phyloP scores from a whole-genome alignment of 2,113 vertebrate genomes.

The Caranx melampygus region DNA sequence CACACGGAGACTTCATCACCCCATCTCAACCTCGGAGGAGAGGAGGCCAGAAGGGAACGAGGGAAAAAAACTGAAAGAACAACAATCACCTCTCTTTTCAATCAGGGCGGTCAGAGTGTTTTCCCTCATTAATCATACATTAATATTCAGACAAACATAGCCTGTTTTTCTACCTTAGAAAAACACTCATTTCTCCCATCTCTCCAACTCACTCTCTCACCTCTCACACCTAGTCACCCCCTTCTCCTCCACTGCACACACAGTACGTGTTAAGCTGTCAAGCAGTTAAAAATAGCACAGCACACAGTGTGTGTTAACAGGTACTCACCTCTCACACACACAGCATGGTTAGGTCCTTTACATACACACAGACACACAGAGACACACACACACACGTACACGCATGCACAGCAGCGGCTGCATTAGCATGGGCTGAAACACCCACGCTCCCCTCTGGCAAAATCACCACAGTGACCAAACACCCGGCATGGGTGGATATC shows the following conservation, averaged over 20 bases:
- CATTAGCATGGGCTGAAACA: slow-evolving; percentile 56
- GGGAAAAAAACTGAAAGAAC: slow-evolving; percentile 52
- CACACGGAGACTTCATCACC: slow-evolving; percentile 11
- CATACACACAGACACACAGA: slow-evolving; percentile 10
- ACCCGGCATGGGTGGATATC: slow-evolving; percentile 61
- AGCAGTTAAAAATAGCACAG: slow-evolving; percentile 73
- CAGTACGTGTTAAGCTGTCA: slow-evolving; percentile 69
- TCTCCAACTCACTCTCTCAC: slow-evolving; percentile 27
- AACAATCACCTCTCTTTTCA: slow-evolving; percentile 76
- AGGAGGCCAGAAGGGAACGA: slow-evolving; percentile 21
- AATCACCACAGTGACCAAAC: slow-evolving; percentile 57
- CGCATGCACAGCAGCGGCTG: slow-evolving; percentile 26
- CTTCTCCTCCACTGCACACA: slow-evolving; percentile 34
- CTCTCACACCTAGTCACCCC: slow-evolving; percentile 38
- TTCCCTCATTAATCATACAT: slow-evolving; percentile 83
- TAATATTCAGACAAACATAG: slow-evolving; percentile 81
- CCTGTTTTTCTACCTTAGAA: slow-evolving; percentile 77
- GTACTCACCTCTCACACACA: slow-evolving; percentile 77
- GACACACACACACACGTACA: slow-evolving; percentile 26
- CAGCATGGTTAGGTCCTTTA: slow-evolving; percentile 54
- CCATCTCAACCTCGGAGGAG: slow-evolving; percentile 44
- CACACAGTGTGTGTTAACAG: slow-evolving; percentile 63
- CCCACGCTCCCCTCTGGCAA: slow-evolving; percentile 39
- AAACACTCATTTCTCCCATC: slow-evolving; percentile 63
- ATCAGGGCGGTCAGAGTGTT: slow-evolving; percentile 72